A percentile compares a stretch with the other conserved stretches of the same genome.
Conservation (phyloP, 2,888 invertebrate species). For the Ashinkailepas kermadecensis region DNA sequence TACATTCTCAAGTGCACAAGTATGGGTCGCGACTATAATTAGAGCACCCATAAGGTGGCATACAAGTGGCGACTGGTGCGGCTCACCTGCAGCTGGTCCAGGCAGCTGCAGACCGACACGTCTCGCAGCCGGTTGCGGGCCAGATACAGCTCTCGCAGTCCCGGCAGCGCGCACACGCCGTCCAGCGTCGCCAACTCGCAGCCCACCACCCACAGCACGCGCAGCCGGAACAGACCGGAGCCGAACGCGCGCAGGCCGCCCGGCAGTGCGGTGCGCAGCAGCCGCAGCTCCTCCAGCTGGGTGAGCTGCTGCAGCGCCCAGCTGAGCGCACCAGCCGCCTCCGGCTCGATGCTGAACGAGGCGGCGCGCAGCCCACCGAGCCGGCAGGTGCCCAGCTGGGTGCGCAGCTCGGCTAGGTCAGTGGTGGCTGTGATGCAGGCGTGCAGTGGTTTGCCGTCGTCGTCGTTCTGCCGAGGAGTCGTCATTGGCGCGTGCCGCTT, state of each 20-base stretch:
- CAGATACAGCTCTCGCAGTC: neutral
- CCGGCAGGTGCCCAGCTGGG: neutral
- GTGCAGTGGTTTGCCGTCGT: neutral
- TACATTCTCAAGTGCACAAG: no score
- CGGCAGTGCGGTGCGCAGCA: neutral
- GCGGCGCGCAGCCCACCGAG: neutral
- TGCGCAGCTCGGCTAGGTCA: neutral
- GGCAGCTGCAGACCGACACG: neutral
- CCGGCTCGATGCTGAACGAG: neutral
- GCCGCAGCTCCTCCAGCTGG: slow-evolving; percentile 1
- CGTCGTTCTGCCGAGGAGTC: neutral
- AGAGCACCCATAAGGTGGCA: no score
- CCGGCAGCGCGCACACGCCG: neutral
- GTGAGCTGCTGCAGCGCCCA: neutral
- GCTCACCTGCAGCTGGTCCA: slow-evolving; percentile 8
- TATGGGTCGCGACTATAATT: no score
- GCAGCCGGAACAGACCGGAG: neutral
- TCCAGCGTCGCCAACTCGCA: neutral
- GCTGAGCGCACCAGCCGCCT: neutral
- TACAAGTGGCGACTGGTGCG: no score
- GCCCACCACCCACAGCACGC: slow-evolving; percentile 16
- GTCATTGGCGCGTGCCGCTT: neutral
- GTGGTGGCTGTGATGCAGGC: neutral
- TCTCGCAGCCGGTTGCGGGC: neutral
- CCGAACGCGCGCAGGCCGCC: slow-evolving; percentile 16